Percentiles rank a stretch among this genome's conserved stretches.
These are phyloP conservation scores for Timema cristinae DNA, from an alignment of 2,888 invertebrate genomes.

Conservation along the genomic window DNA sequence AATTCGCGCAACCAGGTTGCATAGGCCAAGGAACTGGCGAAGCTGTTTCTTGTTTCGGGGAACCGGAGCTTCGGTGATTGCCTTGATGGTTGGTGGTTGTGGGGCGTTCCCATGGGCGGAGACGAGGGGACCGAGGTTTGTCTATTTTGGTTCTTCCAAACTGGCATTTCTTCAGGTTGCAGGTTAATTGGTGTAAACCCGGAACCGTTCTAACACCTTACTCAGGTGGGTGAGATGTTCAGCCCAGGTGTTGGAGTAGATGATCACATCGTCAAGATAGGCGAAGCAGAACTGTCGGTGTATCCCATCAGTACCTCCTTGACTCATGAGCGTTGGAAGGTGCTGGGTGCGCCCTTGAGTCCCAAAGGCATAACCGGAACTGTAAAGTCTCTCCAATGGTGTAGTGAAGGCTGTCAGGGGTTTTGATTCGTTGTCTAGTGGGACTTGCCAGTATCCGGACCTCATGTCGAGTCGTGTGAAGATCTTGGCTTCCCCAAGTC, in stretches of 20 bases:
- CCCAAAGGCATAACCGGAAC: slow-evolving; percentile 1
- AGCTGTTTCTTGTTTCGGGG: too few relatives aligned
- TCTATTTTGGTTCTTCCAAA: too few relatives aligned
- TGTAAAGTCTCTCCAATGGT: slow-evolving; percentile 14
- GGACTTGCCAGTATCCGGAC: slow-evolving; percentile 29
- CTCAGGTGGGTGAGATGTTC: neutral
- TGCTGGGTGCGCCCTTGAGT: neutral
- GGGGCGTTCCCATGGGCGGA: too few relatives aligned
- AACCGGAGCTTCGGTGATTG: too few relatives aligned
- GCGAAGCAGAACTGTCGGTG: neutral
- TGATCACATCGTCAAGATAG: neutral
- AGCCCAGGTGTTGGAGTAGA: neutral
- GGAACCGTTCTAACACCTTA: neutral
- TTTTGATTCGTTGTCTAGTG: slow-evolving; percentile 7
- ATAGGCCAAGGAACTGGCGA: too few relatives aligned
- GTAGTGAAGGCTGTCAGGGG: slow-evolving; percentile 27
- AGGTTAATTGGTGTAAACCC: neutral
- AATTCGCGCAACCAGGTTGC: too few relatives aligned
- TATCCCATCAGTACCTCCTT: neutral
- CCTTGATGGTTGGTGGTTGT: too few relatives aligned
- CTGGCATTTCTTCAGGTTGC: neutral
- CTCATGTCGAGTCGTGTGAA: slow-evolving; percentile 27
- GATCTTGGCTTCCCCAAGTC: slow-evolving; percentile 17
- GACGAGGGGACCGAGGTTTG: too few relatives aligned
- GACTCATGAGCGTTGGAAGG: neutral